Evolutionary conservation across 2,113 vertebrate genomes (phyloP), one percentile per base, ranked within the genome.

Genomic region (Periophthalmodon schlosseri): DNA sequence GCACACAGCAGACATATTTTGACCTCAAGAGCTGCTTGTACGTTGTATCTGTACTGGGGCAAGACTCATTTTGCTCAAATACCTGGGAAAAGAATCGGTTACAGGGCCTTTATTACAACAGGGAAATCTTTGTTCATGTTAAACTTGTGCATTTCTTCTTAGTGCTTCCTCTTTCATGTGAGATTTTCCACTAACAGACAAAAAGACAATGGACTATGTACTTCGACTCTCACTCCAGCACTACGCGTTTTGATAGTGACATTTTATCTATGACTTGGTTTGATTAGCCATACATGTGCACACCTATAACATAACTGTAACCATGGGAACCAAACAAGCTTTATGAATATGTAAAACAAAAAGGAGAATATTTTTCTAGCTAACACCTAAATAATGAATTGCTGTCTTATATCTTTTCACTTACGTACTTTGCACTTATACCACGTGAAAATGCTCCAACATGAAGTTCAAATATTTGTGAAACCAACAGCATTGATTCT

Each of bases 361-460:
- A 90, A 89, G 86, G 91, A 92, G 87, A 92, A 92, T 94, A 93
- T 94, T 94, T 93, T 94, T 94, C 90, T 90, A 93, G 91, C 89
- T 89, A 84, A 90, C 92, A 91, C 94, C 94, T 95, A 89, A 87
- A 86, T 44, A 85, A 93, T 86, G 82, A 86, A 83, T 93, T 93
- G 68, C 93, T 95, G 93, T 95, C 91, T 92, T 94, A 91, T 95
- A 91, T 95, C 91, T 90, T 94, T 52, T 52, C 49, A 52, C 49
- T 52, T 52, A 52, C 18, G 85, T 95, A 94, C 88, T 90, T 96
- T 96, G 93, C 94, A 96, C 95, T 96, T 92, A 34, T 61, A 75
- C 93, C 91, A 94, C 91, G 93, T 94, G 92, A 96, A 95, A 95
- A 95, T 95, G 96, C 89, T 89, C 92, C 89, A 87, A 76, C 77